Percentiles rank a stretch among this genome's conserved stretches.
These are phyloP conservation scores for Chelonus insularis DNA, from an alignment of 1,140 invertebrate genomes.

Conservation along the genomic window DNA sequence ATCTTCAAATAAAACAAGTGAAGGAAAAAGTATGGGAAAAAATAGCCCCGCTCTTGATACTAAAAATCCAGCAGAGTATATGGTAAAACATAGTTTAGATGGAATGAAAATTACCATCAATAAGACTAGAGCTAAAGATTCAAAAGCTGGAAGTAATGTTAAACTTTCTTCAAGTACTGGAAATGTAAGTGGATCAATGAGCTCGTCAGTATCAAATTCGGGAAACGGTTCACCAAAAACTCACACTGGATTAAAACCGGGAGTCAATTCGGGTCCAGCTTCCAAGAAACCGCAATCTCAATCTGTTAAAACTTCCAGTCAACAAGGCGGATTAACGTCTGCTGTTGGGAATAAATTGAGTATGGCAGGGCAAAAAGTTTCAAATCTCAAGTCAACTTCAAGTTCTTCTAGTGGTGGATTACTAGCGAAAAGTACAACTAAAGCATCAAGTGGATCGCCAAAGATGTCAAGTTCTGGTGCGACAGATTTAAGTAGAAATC, in stretches of 20 bases:
- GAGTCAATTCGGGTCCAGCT: slow-evolving; percentile 77
- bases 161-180: slow-evolving; percentile 44
- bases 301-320: slow-evolving; percentile 47
- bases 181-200: slow-evolving; percentile 7
- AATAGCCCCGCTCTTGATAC: slow-evolving; percentile 61
- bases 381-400: slow-evolving; percentile 45
- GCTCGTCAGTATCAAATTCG: slow-evolving; percentile 28
- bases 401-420: slow-evolving; percentile 35
- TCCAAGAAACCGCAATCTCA: slow-evolving; percentile 73
- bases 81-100: slow-evolving; percentile 81
- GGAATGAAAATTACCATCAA: slow-evolving; percentile 90
- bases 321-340: slow-evolving; percentile 21
- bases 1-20: slow-evolving; percentile 36
- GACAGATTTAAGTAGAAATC: slow-evolving; percentile 63
- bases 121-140: slow-evolving; percentile 76
- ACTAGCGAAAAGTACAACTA: slow-evolving; percentile 43
- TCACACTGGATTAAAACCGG: slow-evolving; percentile 82
- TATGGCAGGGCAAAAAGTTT: slow-evolving; percentile 58
- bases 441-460: slow-evolving; percentile 54
- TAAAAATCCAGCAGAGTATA: slow-evolving; percentile 79
- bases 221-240: slow-evolving; percentile 72
- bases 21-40: slow-evolving; percentile 62
- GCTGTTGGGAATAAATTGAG: slow-evolving; percentile 41
- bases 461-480: slow-evolving; percentile 53
- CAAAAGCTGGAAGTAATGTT: slow-evolving; percentile 55